Base-by-base conservation (phyloP, 2,797 vertebrate genomes). In the Cygnus olor region DNA sequence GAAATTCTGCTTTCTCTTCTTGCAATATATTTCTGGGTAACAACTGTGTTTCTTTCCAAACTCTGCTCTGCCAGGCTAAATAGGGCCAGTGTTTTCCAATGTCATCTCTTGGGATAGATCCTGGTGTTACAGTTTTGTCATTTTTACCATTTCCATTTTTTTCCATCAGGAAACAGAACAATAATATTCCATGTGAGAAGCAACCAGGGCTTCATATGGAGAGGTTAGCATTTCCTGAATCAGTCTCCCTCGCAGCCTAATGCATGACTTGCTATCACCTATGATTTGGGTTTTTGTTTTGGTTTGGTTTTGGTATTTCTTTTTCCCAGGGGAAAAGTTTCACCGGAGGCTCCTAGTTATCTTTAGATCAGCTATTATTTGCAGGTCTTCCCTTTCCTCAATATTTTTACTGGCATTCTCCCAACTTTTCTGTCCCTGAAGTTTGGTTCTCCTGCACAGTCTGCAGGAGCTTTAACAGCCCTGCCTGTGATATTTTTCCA, bases 381-480 rank as follows among this genome's bases (percentile, higher is more conserved):
- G 16, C 27, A 78, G 47, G 32, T 8, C 18, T 81, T 80, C 80
- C 38, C 44, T 65, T 63, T 32, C 19, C 47, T 77, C 44, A 5
- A 9, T 34, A 38, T 0, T 38, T 70, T 81, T 42, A 7, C 45
- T 83, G 66, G 28, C 49, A 34, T 0, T 0, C 5, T 90, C 61
- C 53, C 72, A 92, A 3, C 21, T 57, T 54, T 19, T 89, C 42
- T 73, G 8, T 85, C 69, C 32, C 28, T 64, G 34, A 16, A 44
- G 44, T 8, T 58, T 72, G 80, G 14, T 32, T 15, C 42, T 49
- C 45, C 20, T 1, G 3, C 65, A 21, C 3, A 40, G 9, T 27
- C 72, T 81, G 44, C 36, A 57, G 79, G 45, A 92, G 40, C 25
- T 77, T 80, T 72, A 84, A 63, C 10, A 76, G 19, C 6, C 20